Evolutionary conservation across 2,888 invertebrate genomes (phyloP).

Genomic region (Entomobrya multifasciata): DNA sequence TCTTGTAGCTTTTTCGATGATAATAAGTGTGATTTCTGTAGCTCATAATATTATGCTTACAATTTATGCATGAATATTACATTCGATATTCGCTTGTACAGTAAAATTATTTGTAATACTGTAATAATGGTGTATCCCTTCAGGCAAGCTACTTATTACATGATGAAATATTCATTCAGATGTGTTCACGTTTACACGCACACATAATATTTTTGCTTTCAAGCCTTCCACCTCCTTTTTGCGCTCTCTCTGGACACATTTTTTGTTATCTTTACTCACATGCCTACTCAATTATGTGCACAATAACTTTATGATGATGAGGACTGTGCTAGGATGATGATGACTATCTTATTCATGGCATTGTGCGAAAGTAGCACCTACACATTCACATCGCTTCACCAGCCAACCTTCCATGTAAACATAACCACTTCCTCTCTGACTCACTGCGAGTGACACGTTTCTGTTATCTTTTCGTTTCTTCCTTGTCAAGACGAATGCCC

Average conservation of each 20-base stretch:
- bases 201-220: background rate
- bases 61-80: too few relatives aligned
- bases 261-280: conserved; percentile 8
- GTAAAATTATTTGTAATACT: too few relatives aligned
- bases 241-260: background rate
- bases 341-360: background rate
- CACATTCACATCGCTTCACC: background rate
- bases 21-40: too few relatives aligned
- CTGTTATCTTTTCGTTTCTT: too few relatives aligned
- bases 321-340: background rate
- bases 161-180: too few relatives aligned
- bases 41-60: too few relatives aligned
- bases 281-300: background rate
- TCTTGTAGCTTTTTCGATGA: background rate
- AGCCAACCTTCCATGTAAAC: background rate
- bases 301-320: background rate
- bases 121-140: too few relatives aligned
- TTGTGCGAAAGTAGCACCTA: background rate
- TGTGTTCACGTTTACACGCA: background rate
- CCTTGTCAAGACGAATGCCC: too few relatives aligned
- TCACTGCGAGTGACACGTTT: too few relatives aligned
- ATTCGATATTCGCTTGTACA: too few relatives aligned
- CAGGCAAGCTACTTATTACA: background rate
- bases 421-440: background rate
- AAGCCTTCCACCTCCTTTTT: background rate